Percentiles rank a stretch among this genome's conserved stretches.
phyloP scores from a whole-genome alignment of 2,888 invertebrate species.

The Allolobophora icterica region DNA sequence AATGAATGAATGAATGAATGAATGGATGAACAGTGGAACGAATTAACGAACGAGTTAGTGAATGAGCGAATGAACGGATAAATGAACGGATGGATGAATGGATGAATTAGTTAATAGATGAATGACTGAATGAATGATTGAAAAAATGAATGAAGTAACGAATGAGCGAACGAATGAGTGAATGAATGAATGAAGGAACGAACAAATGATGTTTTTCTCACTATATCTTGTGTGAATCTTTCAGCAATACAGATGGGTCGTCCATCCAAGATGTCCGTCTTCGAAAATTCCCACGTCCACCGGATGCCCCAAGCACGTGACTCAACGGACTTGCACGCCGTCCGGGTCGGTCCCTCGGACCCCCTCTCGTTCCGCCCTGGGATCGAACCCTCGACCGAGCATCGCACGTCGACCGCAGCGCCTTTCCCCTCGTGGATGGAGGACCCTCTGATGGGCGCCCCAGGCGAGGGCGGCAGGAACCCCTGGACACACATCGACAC shows the following conservation, averaged over 20 bases:
- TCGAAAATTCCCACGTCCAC: background rate
- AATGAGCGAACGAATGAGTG: background rate
- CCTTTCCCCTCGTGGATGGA: background rate
- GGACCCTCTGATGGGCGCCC: background rate
- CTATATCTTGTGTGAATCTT: background rate
- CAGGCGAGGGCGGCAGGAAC: background rate
- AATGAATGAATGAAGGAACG: background rate
- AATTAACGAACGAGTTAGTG: background rate
- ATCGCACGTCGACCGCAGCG: background rate
- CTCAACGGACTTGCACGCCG: background rate
- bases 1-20: background rate
- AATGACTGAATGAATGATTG: too few relatives aligned
- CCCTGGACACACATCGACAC: background rate
- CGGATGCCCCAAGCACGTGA: background rate
- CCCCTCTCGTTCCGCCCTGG: background rate
- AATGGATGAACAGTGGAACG: too few relatives aligned
- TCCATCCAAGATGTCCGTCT: conserved; percentile 40
- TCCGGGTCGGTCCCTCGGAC: background rate
- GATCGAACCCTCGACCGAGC: background rate
- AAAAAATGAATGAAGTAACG: background rate
- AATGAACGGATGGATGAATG: too few relatives aligned
- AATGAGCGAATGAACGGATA: background rate
- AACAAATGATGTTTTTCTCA: too few relatives aligned
- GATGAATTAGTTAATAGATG: too few relatives aligned
- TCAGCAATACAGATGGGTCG: conserved; percentile 49